These are phyloP conservation scores for Dromas ardeola DNA, from an alignment of 2,113 vertebrate species.

Conservation along the genomic window DNA sequence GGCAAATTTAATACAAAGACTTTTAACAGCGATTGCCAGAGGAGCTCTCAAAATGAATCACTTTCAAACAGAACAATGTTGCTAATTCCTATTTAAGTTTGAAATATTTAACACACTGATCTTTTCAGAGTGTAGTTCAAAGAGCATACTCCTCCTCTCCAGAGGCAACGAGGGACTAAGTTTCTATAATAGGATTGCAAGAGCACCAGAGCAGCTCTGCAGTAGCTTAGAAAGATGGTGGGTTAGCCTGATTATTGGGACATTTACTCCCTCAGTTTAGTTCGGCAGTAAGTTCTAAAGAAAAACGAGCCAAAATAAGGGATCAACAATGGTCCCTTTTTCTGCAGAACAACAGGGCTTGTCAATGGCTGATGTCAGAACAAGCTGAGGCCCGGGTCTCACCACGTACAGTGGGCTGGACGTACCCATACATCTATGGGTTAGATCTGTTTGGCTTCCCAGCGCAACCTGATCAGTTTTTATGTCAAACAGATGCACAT, in stretches of 20 bases:
- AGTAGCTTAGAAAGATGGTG: not conserved
- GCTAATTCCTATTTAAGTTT: slow-evolving; percentile 57
- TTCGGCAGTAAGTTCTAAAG: not conserved
- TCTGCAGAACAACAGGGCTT: not conserved
- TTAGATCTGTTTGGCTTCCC: not conserved
- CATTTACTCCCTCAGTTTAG: not conserved
- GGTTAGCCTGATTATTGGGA: not conserved
- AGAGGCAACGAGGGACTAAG: not conserved
- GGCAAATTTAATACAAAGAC: slow-evolving; percentile 53
- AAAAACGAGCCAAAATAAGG: not conserved
- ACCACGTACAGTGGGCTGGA: not conserved
- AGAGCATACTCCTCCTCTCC: not conserved
- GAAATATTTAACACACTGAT: slow-evolving; percentile 61
- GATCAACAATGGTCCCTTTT: not conserved
- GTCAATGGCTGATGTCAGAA: not conserved
- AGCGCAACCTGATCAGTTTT: not conserved
- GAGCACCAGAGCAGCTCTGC: not conserved
- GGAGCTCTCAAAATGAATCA: slow-evolving; percentile 51
- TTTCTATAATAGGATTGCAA: not conserved
- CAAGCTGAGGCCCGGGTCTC: not conserved
- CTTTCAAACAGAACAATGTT: slow-evolving; percentile 16
- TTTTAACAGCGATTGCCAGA: slow-evolving; percentile 4
- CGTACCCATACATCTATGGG: not conserved
- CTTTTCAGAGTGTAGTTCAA: slow-evolving; percentile 30
- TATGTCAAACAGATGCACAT: not conserved